Conservation (phyloP, 2,888 invertebrate species). For the Apeira syringaria region DNA sequence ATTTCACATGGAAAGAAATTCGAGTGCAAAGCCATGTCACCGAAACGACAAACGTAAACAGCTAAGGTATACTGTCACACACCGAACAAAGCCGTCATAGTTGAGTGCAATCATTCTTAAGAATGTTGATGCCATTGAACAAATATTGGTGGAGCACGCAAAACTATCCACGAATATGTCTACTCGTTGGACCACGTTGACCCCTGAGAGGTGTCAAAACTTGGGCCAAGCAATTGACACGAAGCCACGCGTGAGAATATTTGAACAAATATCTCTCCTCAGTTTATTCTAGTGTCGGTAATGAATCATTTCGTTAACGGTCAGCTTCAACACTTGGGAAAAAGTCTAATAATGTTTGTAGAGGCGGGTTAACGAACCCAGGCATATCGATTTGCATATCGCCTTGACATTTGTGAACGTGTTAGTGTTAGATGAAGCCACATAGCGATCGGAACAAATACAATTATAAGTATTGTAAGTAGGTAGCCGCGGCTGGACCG, state of each 20-base stretch:
- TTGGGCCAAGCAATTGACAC: conserved; percentile 70
- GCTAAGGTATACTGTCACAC: conserved; percentile 27
- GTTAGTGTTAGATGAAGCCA: conserved; percentile 20
- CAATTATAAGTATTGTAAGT: no score
- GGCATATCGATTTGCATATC: conserved; percentile 58
- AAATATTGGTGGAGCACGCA: conserved; percentile 64
- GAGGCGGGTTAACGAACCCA: conserved; percentile 51
- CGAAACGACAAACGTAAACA: conserved; percentile 13
- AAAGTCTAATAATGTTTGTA: conserved; percentile 56
- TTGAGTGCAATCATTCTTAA: conserved; percentile 49
- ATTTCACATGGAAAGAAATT: conserved; percentile 12
- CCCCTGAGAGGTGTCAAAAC: conserved; percentile 75
- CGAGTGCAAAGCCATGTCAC: conserved; percentile 21
- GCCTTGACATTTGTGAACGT: conserved; percentile 39
- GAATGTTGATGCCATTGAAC: conserved; percentile 53
- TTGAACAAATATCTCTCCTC: conserved; percentile 73
- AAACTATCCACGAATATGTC: conserved; percentile 50
- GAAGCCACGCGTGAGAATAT: conserved; percentile 77
- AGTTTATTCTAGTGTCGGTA: conserved; percentile 75
- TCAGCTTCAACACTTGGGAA: conserved; percentile 65
- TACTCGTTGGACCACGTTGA: conserved; percentile 46
- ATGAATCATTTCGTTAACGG: conserved; percentile 80
- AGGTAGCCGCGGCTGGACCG: no score
- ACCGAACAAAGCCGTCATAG: conserved; percentile 33
- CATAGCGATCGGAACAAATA: no score